Evolutionary conservation across 1,140 invertebrate species (phyloP), one percentile per base, ranked within the genome.

Genomic region (Cydia amplana): DNA sequence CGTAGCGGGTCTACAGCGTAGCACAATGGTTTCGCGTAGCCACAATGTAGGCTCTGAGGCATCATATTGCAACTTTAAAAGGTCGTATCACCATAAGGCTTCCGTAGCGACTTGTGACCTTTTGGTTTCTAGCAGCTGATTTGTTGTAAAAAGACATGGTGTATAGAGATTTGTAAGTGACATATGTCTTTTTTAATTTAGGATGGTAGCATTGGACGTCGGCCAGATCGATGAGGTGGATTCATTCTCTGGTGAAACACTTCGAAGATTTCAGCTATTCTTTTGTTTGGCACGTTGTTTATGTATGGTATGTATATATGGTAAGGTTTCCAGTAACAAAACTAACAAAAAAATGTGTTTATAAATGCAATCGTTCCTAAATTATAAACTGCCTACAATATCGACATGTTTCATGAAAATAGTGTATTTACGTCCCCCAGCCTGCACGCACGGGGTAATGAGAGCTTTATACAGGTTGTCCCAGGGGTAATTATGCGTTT

Each of bases 1-100:
- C 75, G 80, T 83, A 81, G 81, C 79, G 75, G 55, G 18, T 60
- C 75, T 80, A 79, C 79, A 75, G 25, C 78, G 83, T 81, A 84
- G 84, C 78, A 85, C 82, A 87, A 85, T 84, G 77, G 79, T 55
- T 77, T 74, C 78, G 65, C 76, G 81, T 75, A 78, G 76, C 74
- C 77, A 82, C 80, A 78, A 78, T 79, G 82, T 79, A 78, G 36
- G 28, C 65, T 70, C 16, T 60, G 55, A 60, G 20, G 55, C 55
- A 23, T 60, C 9, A 12, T 12, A 7, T 10, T 23, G 7, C 55
- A 60, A 60, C 55, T 60, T 23, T 4, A 23, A 60, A 60, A 20
- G 5, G 55, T 10, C 55, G 18, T 60, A 60, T 23, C 7, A 7
- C 1, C 20, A 60, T 60, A 23, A n/a, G n/a, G 23, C 55, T 20